Base-by-base conservation (phyloP, 2,888 invertebrate genomes). In the Cantharis rustica region DNA sequence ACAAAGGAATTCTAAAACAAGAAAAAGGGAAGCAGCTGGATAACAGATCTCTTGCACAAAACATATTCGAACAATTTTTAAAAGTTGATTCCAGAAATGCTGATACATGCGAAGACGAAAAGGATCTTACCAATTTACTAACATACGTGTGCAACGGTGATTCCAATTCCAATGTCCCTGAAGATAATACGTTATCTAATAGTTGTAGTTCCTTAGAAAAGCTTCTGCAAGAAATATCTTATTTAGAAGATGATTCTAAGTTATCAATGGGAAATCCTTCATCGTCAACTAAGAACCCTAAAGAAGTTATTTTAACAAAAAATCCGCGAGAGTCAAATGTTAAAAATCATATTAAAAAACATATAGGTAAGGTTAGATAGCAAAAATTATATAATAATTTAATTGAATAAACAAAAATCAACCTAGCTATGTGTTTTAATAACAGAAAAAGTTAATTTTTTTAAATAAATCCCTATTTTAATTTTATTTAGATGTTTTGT, bases 31-130 rank as follows among this genome's bases (percentile, higher is more conserved):
- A 47, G n/a, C 47, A 47, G n/a, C 9, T n/a, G 47, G 47, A 47
- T 47, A 47, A n/a, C n/a, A 11, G 31, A 13, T 31, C 31, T 13
- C n/a, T 47, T n/a, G 85, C 84, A 13, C 84, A 82, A 68, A 83
- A 83, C 62, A 84, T 87, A 68, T 84, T 87, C 47, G 84, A 86
- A 73, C 84, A 83, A 68, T 76, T 86, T 47, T 74, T 87, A 31
- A 73, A 80, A n/a, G 83, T 82, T 11, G 79, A 79, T 10, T 80
- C 81, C 13, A 76, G 75, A 61, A 73, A 81, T 13, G 83, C 82
- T n/a, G 79, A 80, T 2, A 80, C 79, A 13, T 75, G 75, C 16
- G 75, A 75, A 15, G 76, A 78, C 27, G 79, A 79, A 15, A 76
- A 80, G 15, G 76, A 81, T 15, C 74, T 78, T 15, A 26, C 68